Percentiles rank a stretch among this genome's conserved stretches.
Evolutionary conservation across 2,888 invertebrate genomes (phyloP).

Genomic region (Andrena praecox): DNA sequence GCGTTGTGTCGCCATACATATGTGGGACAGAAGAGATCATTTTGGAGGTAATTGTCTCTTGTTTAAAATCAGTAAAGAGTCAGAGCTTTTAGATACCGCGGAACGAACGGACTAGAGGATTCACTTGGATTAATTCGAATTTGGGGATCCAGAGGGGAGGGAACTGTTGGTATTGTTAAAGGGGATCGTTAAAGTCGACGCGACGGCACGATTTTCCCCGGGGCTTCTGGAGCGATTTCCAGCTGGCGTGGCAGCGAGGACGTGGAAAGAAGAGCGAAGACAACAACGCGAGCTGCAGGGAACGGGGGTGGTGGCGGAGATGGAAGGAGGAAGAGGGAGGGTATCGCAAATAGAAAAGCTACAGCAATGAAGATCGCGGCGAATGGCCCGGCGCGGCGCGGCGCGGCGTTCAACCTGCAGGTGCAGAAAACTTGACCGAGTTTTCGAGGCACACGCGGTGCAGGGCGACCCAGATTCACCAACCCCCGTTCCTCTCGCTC

Average conservation of each 20-base stretch:
- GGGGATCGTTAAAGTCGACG: background rate
- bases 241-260: slow-evolving; percentile 31
- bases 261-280: slow-evolving; percentile 29
- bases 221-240: slow-evolving; percentile 34
- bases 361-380: slow-evolving; percentile 46
- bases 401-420: slow-evolving; percentile 78
- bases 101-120: too few relatives aligned
- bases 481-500: slow-evolving; percentile 44
- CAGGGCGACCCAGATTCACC: slow-evolving; percentile 81
- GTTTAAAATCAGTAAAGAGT: too few relatives aligned
- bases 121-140: slow-evolving; percentile 8
- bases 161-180: background rate
- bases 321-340: background rate
- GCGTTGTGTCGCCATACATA: background rate
- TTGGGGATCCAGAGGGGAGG: background rate
- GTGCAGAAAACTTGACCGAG: slow-evolving; percentile 84
- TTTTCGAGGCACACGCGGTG: slow-evolving; percentile 80
- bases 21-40: too few relatives aligned
- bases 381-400: slow-evolving; percentile 37
- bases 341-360: slow-evolving; percentile 64
- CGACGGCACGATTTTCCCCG: slow-evolving; percentile 15
- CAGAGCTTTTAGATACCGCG: too few relatives aligned
- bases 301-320: background rate
- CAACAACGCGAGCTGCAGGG: slow-evolving; percentile 12
- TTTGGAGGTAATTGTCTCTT: too few relatives aligned